These are phyloP conservation scores for Resseliella maxima DNA, from an alignment of 2,888 invertebrate species.

Conservation along the genomic window DNA sequence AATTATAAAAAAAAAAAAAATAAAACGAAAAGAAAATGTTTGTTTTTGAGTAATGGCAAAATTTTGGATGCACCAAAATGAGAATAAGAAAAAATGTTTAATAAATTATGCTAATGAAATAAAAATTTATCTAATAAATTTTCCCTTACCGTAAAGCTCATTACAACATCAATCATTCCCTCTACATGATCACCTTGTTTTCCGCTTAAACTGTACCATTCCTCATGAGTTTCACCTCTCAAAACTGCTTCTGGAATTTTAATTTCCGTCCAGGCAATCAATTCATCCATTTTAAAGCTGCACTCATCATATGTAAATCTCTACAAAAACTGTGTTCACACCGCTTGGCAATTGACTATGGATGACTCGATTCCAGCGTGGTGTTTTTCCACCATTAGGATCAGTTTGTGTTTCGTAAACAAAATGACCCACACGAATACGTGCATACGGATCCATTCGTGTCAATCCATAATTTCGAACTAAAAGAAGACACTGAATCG, in stretches of 20 bases:
- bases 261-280: constrained; percentile 94
- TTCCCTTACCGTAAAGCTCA: constrained; percentile 79
- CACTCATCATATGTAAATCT: constrained; percentile 98
- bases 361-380: constrained; percentile 95
- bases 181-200: constrained; percentile 95
- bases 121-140: constrained; percentile 2
- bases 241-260: constrained; percentile 86
- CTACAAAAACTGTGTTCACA: constrained; percentile 87
- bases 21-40: too few relatives aligned
- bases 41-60: too few relatives aligned
- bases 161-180: constrained; percentile 91
- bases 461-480: constrained; percentile 95
- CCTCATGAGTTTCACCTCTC: constrained; percentile 90
- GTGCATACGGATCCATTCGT: constrained; percentile 96
- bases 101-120: too few relatives aligned
- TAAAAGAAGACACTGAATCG: constrained; percentile 66
- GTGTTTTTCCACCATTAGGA: constrained; percentile 93
- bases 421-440: constrained; percentile 91
- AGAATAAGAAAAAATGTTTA: too few relatives aligned
- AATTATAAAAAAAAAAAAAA: too few relatives aligned
- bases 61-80: too few relatives aligned
- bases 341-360: constrained; percentile 83
- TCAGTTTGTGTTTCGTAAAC: constrained; percentile 97
- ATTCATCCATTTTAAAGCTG: constrained; percentile 95
- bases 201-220: constrained; percentile 94